Base-by-base conservation (phyloP, 2,888 invertebrate species). In the Caenorhabditis afra region DNA sequence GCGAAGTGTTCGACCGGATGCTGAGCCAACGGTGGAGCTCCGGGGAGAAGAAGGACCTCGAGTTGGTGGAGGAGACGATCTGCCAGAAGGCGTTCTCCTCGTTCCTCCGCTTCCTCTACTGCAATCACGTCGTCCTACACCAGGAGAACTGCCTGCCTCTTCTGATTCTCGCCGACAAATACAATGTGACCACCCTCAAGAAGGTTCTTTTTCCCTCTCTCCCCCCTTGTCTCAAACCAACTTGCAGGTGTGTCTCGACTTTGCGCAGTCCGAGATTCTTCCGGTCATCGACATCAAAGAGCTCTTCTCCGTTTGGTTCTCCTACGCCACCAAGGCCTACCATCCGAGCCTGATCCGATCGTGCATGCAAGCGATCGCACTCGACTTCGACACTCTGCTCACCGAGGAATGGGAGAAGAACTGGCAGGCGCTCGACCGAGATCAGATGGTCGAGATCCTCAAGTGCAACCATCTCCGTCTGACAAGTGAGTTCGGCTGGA, bases 1-100 rank as follows among this genome's bases (percentile, higher is more conserved):
- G 92, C 80, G 91, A 92, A 85, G 92, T 92, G 14, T 92, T 92
- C 87, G 92, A 92, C 80, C 87, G 91, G 16, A 91, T 91, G 91
- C 87, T 91, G 41, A 91, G 90, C 70, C 86, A 90, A 22, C 87
- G 90, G 49, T 91, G 91, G 91, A 85, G 86, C 53, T 3, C 7
- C 29, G 81, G 87, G 70, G 86, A 85, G 44, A 87, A 85, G 55
- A 81, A 86, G 85, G 87, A 89, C 16, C 68, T 91, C 14, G 88
- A 90, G 50, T 79, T 91, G 23, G 85, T 89, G 29, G 91, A 91
- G 81, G 91, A 91, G 18, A 58, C 80, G 0, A 84, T 87, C 58
- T 91, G 91, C 82, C 84, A 87, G n/a, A 83, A 86, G 45, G 90
- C 90, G 10, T 91, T 91, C 82, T 88, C 90, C 29, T 81, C 90